phyloP scores from a whole-genome alignment of 2,797 vertebrate species.

The Typhlichthys eigenmanni region DNA sequence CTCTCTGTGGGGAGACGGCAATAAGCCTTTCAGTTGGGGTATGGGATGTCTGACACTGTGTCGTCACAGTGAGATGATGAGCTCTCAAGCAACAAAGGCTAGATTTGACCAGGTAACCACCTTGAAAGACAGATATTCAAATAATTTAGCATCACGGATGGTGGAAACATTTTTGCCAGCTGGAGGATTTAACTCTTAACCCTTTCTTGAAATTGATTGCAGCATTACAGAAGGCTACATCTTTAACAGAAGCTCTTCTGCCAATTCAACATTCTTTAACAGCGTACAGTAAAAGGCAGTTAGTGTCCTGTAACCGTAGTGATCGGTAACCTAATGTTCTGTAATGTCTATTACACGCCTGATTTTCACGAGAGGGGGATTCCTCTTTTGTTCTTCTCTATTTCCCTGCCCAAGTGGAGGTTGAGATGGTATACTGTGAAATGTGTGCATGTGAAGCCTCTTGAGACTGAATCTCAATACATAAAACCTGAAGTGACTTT shows the following conservation, averaged over 20 bases:
- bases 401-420: no score
- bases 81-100: conserved; percentile 19
- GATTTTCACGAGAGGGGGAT: no score
- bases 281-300: no score
- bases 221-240: not conserved
- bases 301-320: no score
- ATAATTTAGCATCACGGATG: conserved; percentile 31
- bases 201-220: not conserved
- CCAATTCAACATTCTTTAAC: not conserved
- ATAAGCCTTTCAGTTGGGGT: conserved; percentile 37
- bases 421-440: no score
- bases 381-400: no score
- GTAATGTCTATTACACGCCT: no score
- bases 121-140: conserved; percentile 35
- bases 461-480: no score
- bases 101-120: conserved; percentile 30
- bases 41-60: conserved; percentile 31
- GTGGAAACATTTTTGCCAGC: no score
- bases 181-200: conserved; percentile 8
- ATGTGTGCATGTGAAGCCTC: no score
- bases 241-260: not conserved
- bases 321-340: no score
- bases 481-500: no score
- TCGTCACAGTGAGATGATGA: conserved; percentile 10
- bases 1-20: conserved; percentile 52